Evolutionary conservation across 2,113 vertebrate genomes (phyloP).

Genomic region (Camelus dromedarius): DNA sequence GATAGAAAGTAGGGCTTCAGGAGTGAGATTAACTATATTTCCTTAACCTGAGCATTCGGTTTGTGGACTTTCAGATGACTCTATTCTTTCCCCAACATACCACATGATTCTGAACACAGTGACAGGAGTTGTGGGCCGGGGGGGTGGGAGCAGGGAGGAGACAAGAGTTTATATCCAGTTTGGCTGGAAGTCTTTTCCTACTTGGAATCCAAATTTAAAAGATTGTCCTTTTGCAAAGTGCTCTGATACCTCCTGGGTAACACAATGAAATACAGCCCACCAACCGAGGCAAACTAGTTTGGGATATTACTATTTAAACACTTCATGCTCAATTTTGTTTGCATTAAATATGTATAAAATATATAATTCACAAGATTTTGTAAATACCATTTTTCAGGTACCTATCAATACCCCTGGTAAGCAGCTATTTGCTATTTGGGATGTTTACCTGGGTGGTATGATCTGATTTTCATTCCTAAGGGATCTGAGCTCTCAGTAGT

Average conservation of each 20-base stretch:
- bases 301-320: constrained; percentile 49
- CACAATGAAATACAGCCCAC: constrained; percentile 20
- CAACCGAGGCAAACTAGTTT: constrained; percentile 12
- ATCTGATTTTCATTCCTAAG: not conserved
- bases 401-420: not conserved
- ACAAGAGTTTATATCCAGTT: not conserved
- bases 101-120: not conserved
- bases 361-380: constrained; percentile 42
- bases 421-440: constrained; percentile 7
- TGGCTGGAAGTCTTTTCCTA: not conserved
- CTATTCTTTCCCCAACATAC: not conserved
- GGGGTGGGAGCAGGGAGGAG: not conserved
- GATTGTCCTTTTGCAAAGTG: not conserved
- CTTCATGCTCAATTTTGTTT: not conserved
- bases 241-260: not conserved
- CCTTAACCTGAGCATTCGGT: not conserved
- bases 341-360: constrained; percentile 22
- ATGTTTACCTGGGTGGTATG: not conserved
- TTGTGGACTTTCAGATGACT: not conserved
- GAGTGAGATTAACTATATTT: not conserved
- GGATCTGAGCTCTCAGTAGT: not conserved
- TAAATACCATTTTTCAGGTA: constrained; percentile 4
- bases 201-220: constrained; percentile 46
- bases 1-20: not conserved
- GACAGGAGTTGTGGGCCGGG: not conserved